Conservation (phyloP, 2,113 vertebrate genomes). For the Cyrtonyx montezumae region DNA sequence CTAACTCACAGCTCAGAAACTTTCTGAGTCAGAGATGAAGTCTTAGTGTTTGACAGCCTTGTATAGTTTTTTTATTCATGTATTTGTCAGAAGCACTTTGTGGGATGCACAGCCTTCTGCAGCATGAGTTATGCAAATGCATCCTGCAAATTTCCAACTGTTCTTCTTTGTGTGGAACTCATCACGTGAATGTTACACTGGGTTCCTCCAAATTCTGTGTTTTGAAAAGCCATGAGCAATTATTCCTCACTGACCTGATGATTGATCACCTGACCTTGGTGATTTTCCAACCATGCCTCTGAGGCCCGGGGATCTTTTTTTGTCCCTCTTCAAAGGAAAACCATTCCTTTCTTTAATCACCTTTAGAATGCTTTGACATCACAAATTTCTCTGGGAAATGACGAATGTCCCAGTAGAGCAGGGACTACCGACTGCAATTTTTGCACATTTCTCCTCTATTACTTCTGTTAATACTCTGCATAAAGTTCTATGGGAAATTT, state of each 20-base stretch:
- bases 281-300: background rate
- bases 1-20: background rate
- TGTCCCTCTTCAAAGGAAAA: background rate
- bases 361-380: background rate
- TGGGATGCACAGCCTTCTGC: background rate
- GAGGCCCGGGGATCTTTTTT: background rate
- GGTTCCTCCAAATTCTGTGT: background rate
- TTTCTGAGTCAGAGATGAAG: background rate
- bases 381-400: background rate
- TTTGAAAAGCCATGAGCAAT: background rate
- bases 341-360: background rate
- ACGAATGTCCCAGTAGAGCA: background rate
- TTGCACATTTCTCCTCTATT: background rate
- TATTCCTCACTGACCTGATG: background rate
- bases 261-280: too few relatives aligned
- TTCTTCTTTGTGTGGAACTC: background rate
- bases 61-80: background rate
- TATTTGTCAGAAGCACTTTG: background rate
- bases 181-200: background rate
- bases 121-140: background rate
- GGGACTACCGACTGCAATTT: background rate
- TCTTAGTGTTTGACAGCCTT: background rate
- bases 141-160: background rate
- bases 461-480: background rate
- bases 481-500: background rate